Evolutionary conservation across 2,797 vertebrate species (phyloP).

Genomic region (Sitta carolinensis): DNA sequence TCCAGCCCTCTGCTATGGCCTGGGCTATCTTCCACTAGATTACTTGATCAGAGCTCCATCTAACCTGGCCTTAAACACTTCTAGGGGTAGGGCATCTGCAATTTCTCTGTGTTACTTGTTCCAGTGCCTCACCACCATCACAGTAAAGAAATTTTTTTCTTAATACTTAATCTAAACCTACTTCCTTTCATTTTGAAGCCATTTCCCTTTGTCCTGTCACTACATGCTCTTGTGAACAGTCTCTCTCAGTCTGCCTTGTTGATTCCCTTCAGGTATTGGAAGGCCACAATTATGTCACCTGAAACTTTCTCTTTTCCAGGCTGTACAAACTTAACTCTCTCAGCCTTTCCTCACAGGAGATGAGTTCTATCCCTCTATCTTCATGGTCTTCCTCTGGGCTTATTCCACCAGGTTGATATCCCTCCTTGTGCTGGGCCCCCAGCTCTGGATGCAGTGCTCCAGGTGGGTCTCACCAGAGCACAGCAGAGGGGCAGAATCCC

Average conservation of each 20-base stretch:
- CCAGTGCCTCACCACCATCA: background rate
- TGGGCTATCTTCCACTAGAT: background rate
- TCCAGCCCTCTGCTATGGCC: background rate
- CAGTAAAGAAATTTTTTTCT: background rate
- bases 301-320: background rate
- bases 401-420: accelerated
- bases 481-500: background rate
- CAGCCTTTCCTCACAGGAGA: background rate
- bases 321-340: background rate
- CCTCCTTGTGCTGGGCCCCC: background rate
- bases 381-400: background rate
- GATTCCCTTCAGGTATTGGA: background rate
- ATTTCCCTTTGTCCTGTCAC: background rate
- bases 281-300: background rate
- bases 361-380: background rate
- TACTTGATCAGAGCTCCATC: background rate
- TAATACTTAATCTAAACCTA: background rate
- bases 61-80: background rate
- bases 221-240: background rate
- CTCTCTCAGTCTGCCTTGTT: background rate
- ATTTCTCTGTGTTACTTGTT: background rate
- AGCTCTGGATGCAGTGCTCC: accelerated
- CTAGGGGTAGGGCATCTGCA: background rate
- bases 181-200: background rate
- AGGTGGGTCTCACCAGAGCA: background rate